Base-by-base conservation (phyloP, 2,797 vertebrate species). In the Myotis findleyi region DNA sequence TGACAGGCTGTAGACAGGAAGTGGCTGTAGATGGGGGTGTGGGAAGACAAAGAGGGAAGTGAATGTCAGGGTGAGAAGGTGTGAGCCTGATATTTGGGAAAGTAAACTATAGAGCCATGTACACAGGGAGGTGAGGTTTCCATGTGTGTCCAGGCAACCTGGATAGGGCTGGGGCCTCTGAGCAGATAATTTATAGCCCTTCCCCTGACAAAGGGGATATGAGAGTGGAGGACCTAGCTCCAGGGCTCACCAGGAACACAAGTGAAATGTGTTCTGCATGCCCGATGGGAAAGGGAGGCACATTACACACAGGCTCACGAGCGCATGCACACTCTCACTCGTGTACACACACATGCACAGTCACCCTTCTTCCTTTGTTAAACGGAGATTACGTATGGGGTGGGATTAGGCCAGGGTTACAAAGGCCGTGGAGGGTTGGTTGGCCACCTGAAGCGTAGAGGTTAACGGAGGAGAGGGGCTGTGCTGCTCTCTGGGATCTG, bases 301-400 rank as follows among this genome's bases (percentile, higher is more conserved):
- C 12, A 1, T 47, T 49, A 27, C 30, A 23, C 62, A 25, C 21
- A 51, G 33, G 14, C 20, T 16, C 62, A 83, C 51, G 7, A 0
- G 5, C 7, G 1, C 49, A 27, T 6, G 12, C 36, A 7, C 4
- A 7, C 12, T 20, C 1, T 6, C 23, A 44, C 38, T 5, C 38
- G 4, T 16, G 3, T 6, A 23, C 30, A 66, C 10, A 16, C 9
- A 23, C 23, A 13, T 38, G 38, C 30, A 13, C 11, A n/a, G 20
- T 49, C 66, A 27, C 30, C 44, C 53, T 64, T 64, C n/a, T 81
- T 81, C 20, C 21, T 44, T 27, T 72, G 36, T 41, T 21, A 7
- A 4, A 8, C 1, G 6, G 21, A 51, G 85, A n/a, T 68, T 75
- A 33, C 21, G 18, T 21, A 6, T 2, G 23, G 14, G 7, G 41